These are phyloP conservation scores for Nemotelus pantherinus DNA, from an alignment of 2,888 invertebrate genomes.

Conservation along the genomic window DNA sequence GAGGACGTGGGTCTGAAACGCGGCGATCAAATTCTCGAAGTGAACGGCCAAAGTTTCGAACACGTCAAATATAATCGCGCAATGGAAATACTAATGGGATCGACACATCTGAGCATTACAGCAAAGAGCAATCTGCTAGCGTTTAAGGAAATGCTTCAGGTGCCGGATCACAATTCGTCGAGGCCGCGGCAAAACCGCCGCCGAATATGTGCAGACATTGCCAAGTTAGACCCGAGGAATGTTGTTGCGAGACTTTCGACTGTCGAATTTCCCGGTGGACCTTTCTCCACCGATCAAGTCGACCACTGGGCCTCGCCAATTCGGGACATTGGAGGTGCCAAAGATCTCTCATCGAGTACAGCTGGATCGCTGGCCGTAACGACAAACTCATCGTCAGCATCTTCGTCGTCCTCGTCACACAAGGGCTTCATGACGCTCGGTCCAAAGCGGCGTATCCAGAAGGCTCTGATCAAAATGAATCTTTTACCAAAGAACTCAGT, in stretches of 20 bases:
- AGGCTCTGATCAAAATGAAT: conserved; percentile 89
- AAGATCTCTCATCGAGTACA: background rate
- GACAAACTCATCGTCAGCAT: conserved; percentile 61
- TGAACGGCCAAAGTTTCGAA: conserved; percentile 96
- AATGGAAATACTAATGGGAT: conserved; percentile 89
- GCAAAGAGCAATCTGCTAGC: conserved; percentile 96
- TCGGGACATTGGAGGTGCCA: conserved; percentile 60
- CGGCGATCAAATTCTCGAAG: conserved; percentile 97
- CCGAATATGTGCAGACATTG: conserved; percentile 69
- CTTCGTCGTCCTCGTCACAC: conserved; percentile 69
- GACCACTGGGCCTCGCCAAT: conserved; percentile 66
- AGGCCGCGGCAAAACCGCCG: conserved; percentile 68
- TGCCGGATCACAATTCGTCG: conserved; percentile 83
- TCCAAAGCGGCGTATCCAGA: conserved; percentile 83
- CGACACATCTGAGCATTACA: conserved; percentile 95
- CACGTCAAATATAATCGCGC: conserved; percentile 92
- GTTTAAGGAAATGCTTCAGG: conserved; percentile 74
- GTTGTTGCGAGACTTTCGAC: conserved; percentile 74
- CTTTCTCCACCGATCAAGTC: conserved; percentile 57
- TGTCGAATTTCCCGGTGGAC: conserved; percentile 69
- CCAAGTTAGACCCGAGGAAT: conserved; percentile 67
- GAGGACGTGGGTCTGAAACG: conserved; percentile 95
- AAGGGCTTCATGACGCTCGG: conserved; percentile 91
- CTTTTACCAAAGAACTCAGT: conserved; percentile 86
- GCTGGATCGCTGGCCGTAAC: background rate